These are phyloP conservation scores for Drosophila pseudoananassae DNA, from an alignment of 1,140 invertebrate species.

Conservation along the genomic window DNA sequence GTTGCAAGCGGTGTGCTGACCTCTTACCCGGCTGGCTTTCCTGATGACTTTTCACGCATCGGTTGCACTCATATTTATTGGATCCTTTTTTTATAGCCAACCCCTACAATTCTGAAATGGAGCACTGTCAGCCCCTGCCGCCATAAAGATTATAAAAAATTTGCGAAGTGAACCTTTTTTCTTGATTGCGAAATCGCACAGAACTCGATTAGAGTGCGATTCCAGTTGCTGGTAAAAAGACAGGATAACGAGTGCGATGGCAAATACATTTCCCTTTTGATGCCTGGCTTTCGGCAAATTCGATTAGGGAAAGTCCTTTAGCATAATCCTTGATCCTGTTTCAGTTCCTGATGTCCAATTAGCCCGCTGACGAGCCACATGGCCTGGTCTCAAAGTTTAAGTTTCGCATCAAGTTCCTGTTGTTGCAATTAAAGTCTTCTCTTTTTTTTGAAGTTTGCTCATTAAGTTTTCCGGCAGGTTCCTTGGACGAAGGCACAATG, in stretches of 20 bases:
- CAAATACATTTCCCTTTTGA: conserved; percentile 10
- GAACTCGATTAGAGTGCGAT: conserved; percentile 33
- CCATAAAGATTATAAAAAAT: conserved; percentile 40
- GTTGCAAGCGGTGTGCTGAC: conserved; percentile 40
- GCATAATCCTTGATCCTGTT: not conserved
- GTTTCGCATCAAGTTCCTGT: conserved; percentile 33
- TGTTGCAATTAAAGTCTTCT: conserved; percentile 25
- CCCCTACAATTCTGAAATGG: conserved; percentile 12
- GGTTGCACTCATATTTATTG: conserved; percentile 66
- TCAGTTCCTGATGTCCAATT: conserved; percentile 35
- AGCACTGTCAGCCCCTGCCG: not conserved
- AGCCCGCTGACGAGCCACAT: conserved; percentile 36
- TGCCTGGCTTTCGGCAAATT: conserved; percentile 1
- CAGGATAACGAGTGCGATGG: not conserved
- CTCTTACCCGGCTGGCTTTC: conserved; percentile 28
- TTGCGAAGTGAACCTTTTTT: conserved; percentile 41
- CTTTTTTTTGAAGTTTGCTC: conserved; percentile 26
- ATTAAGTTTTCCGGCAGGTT: conserved; percentile 10
- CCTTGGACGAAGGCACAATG: conserved; percentile 13
- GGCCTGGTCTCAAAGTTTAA: conserved; percentile 3
- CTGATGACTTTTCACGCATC: conserved; percentile 62
- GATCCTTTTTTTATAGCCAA: conserved; percentile 28
- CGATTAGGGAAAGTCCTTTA: conserved; percentile 3
- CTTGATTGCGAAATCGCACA: conserved; percentile 29
- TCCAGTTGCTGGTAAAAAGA: not conserved